phyloP scores from a whole-genome alignment of 2,888 invertebrate species.

The Zeuzera pyrina region DNA sequence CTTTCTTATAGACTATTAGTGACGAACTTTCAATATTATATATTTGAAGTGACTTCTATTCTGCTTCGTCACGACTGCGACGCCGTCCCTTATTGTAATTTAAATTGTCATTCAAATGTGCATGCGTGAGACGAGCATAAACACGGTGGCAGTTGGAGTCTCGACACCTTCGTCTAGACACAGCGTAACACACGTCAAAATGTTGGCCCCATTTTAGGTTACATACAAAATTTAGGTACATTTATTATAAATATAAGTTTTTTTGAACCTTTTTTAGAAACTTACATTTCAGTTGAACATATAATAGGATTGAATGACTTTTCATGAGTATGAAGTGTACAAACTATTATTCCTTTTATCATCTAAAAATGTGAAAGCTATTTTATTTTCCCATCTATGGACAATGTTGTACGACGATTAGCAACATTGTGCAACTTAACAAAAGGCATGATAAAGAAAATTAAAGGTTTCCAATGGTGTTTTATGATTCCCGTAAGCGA shows the following conservation, averaged over 20 bases:
- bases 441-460: conserved; percentile 64
- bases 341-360: not conserved
- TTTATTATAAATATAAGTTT: not conserved
- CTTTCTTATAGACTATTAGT: conserved; percentile 26
- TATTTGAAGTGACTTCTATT: conserved; percentile 34
- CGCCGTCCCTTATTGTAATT: conserved; percentile 59
- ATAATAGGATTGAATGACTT: not conserved
- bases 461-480: conserved; percentile 63
- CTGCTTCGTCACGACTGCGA: conserved; percentile 53
- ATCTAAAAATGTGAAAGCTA: not conserved
- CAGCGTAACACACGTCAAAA: conserved; percentile 14
- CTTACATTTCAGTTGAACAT: not conserved
- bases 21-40: conserved; percentile 33
- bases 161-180: conserved; percentile 61
- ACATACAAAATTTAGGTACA: not conserved
- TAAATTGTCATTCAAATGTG: conserved; percentile 63
- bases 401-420: conserved; percentile 46
- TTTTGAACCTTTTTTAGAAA: not conserved
- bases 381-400: conserved; percentile 14
- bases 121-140: conserved; percentile 33
- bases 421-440: conserved; percentile 49
- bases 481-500: conserved; percentile 64
- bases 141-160: conserved; percentile 58
- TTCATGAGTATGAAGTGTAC: not conserved
- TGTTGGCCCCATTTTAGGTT: not conserved